Percentiles rank a stretch among this genome's conserved stretches.
These are phyloP conservation scores for Chaenodraco wilsoni DNA, from an alignment of 2,797 vertebrate genomes.

Conservation along the genomic window DNA sequence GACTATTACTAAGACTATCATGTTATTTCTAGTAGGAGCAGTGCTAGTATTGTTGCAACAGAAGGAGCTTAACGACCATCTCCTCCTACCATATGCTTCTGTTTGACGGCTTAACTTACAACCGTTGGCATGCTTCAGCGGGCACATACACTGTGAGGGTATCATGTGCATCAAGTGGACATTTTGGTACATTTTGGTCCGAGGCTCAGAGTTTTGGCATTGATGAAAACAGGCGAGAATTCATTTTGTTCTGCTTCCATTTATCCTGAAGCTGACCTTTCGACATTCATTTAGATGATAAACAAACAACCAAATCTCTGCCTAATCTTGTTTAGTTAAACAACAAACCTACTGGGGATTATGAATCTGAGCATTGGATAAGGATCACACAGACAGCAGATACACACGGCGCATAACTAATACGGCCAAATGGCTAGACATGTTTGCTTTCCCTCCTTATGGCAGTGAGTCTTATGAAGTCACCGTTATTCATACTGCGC, in stretches of 20 bases:
- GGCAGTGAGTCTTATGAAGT: conserved; percentile 21
- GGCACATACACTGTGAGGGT: neutral
- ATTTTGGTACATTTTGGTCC: conserved; percentile 30
- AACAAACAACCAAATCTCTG: conserved; percentile 60
- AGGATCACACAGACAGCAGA: conserved; percentile 54
- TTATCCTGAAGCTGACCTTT: conserved; percentile 53
- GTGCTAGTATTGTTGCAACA: conserved; percentile 20
- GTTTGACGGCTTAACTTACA: conserved; percentile 45
- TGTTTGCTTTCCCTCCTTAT: conserved; percentile 32
- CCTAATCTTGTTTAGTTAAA: conserved; percentile 59
- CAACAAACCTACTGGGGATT: conserved; percentile 56
- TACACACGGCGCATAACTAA: conserved; percentile 37
- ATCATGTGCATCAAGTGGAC: conserved; percentile 24
- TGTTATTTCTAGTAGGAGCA: neutral
- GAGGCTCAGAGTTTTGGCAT: conserved; percentile 27
- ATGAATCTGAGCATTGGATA: conserved; percentile 51
- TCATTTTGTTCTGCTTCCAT: conserved; percentile 34
- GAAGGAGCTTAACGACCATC: conserved; percentile 27
- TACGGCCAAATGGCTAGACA: conserved; percentile 53
- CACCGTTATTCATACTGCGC: conserved; percentile 14
- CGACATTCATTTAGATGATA: conserved; percentile 52
- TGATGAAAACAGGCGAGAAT: conserved; percentile 1
- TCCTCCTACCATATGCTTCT: conserved; percentile 38
- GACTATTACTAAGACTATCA: neutral
- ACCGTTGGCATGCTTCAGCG: conserved; percentile 36